Base-by-base conservation (phyloP, 2,113 vertebrate genomes). In the Eudyptes chrysolophus region DNA sequence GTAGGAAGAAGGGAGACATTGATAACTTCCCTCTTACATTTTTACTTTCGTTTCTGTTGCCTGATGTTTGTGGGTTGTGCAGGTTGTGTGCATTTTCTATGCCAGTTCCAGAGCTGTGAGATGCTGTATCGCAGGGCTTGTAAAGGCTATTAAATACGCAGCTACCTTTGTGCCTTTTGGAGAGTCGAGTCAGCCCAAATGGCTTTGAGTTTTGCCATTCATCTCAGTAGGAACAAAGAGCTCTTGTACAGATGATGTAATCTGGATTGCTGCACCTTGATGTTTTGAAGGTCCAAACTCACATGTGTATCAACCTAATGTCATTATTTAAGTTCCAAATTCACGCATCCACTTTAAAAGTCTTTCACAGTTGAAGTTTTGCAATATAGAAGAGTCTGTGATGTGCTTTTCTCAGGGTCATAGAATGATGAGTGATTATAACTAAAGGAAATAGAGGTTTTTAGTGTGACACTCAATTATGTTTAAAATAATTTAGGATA, bases 21-120 rank as follows among this genome's bases (percentile, higher is more conserved):
- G 84, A 29, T 92, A 91, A 84, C 44, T 91, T 61, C 26, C 40
- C 69, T 44, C 51, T 86, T 58, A 1, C 2, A 2, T 81, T 90
- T 96, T 94, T 87, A 38, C 93, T 94, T 96, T 93, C 57, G 1
- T 65, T 96, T 96, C 46, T 84, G 13, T 72, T 90, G 30, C 92
- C 36, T 49, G 11, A 4, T 24, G 6, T 32, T 29, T 70, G 61
- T 55, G 48, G 36, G 30, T 24, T 48, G 30, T 30, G 54, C 0
- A 0, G 2, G 29, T 22, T 34, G 14, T 51, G 36, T 51, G 21
- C 13, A 10, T 25, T 6, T 57, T 89, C 36, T 36, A 1, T 12
- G 76, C 54, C 16, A 2, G 61, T 12, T 54, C 4, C 7, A 4
- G 71, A 58, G 85, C 85, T 66, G 57, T 6, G n/a, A 49, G 44